These are phyloP conservation scores for Rallus limicola DNA, from an alignment of 2,113 vertebrate species.

Conservation along the genomic window DNA sequence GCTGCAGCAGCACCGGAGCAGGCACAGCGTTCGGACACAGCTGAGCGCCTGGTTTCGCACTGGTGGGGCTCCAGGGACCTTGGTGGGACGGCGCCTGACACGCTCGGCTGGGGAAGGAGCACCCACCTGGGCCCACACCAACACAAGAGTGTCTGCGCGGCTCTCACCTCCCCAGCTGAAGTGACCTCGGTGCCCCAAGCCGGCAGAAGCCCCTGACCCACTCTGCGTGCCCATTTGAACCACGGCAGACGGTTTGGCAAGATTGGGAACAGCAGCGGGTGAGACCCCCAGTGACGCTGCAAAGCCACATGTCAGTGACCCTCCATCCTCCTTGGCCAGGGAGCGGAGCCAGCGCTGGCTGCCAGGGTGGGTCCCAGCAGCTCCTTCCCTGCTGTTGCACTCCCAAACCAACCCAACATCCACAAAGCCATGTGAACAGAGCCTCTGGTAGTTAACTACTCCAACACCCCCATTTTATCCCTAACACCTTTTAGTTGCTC, in stretches of 20 bases:
- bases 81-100: accelerated
- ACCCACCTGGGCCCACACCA: background rate
- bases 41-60: background rate
- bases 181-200: background rate
- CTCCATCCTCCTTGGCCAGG: accelerated
- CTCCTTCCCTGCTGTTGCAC: background rate
- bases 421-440: background rate
- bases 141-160: accelerated
- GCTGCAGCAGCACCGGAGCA: background rate
- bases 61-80: background rate
- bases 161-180: background rate
- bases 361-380: background rate
- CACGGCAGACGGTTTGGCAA: background rate
- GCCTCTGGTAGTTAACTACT: too few relatives aligned
- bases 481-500: background rate
- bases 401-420: background rate
- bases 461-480: background rate
- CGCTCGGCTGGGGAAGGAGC: background rate
- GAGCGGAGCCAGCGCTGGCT: background rate
- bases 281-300: accelerated
- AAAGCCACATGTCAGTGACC: accelerated
- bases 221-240: background rate
- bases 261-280: background rate
- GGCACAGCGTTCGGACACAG: background rate
- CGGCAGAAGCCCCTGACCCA: background rate